Base-by-base conservation (phyloP, 2,888 invertebrate genomes). In the Meghimatium bilineatum region DNA sequence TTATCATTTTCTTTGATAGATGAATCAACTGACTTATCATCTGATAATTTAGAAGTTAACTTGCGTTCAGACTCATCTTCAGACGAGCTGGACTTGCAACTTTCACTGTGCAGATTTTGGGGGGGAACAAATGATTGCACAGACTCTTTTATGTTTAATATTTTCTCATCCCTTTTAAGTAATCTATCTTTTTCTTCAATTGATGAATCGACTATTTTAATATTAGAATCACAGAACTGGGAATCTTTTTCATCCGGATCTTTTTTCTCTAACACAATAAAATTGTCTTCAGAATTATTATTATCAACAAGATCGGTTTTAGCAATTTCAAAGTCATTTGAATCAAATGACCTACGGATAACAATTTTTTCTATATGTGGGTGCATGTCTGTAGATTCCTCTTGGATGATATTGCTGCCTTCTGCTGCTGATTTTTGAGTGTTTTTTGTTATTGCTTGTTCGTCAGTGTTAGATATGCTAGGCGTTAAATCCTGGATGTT, bases 301-400 rank as follows among this genome's bases (percentile, higher is more conserved):
- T 17, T 26, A 10, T 66, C 67, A 32, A 1, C 52, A 26, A 66
- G 49, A 49, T 82, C 75, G 49, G 49, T 75, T 23, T 38, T 63
- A 66, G 82, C 72, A 29, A 82, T 63, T 75, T 75, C 75, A 82
- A 82, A 82, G 49, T 75, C 82, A 82, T 75, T 75, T n/a, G 82
- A 72, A 23, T 82, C 75, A 36, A 63, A 14, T 23, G 75, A 63
- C 38, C 82, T 74, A 26, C 75, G 82, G 49, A 82, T 74, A 20
- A 82, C 82, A 82, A 82, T 60, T 52, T 80, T 80, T 44, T 80
- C 72, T 34, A 72, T 34, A 72, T 60, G 60, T 60, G 77, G 38
- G n/a, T 52, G 60, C n/a, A 44, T 77, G 8, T 77, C 66, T n/a
- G 63, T 23, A 17, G 49, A 0, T 14, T 74, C 72, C 6, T 49